A percentile compares a stretch with the other conserved stretches of the same genome.
These are phyloP conservation scores for Tetragonisca angustula DNA, from an alignment of 2,888 invertebrate species.

Conservation along the genomic window DNA sequence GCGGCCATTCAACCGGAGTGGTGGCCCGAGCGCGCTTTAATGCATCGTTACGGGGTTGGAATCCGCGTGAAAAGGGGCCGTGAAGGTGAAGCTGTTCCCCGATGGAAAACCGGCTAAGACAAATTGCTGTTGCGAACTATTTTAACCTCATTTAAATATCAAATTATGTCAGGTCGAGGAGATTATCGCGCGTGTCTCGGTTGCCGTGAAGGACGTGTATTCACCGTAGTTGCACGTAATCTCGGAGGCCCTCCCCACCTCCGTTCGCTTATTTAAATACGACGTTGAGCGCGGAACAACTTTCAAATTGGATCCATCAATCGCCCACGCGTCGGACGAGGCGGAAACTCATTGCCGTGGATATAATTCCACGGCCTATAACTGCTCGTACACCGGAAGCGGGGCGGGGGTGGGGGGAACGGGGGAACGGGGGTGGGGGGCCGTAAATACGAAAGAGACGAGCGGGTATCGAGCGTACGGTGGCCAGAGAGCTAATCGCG, in stretches of 20 bases:
- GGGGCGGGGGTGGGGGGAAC: neutral
- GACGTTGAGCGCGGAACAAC: conserved; percentile 29
- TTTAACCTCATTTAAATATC: conserved; percentile 81
- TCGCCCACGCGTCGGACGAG: conserved; percentile 3
- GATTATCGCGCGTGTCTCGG: conserved; percentile 57
- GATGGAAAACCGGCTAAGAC: conserved; percentile 74
- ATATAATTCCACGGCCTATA: neutral
- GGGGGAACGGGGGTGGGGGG: too few species aligned
- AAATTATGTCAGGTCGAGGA: conserved; percentile 72
- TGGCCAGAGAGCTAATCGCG: conserved; percentile 27
- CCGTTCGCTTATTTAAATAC: conserved; percentile 47
- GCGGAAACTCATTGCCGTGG: neutral
- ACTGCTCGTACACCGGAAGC: neutral
- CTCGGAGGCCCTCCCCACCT: neutral
- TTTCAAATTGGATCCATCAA: conserved; percentile 51
- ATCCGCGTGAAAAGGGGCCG: conserved; percentile 9
- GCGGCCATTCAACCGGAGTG: neutral
- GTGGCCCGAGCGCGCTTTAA: conserved; percentile 29
- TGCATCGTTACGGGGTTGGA: conserved; percentile 31
- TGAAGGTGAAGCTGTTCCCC: conserved; percentile 43
- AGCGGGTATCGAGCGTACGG: too few species aligned
- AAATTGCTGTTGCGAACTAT: conserved; percentile 81
- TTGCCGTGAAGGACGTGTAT: conserved; percentile 42
- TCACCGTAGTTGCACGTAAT: conserved; percentile 47
- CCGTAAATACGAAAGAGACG: too few species aligned